These are phyloP conservation scores for Siphamia tubifer DNA, from an alignment of 2,113 vertebrate genomes.

Conservation along the genomic window DNA sequence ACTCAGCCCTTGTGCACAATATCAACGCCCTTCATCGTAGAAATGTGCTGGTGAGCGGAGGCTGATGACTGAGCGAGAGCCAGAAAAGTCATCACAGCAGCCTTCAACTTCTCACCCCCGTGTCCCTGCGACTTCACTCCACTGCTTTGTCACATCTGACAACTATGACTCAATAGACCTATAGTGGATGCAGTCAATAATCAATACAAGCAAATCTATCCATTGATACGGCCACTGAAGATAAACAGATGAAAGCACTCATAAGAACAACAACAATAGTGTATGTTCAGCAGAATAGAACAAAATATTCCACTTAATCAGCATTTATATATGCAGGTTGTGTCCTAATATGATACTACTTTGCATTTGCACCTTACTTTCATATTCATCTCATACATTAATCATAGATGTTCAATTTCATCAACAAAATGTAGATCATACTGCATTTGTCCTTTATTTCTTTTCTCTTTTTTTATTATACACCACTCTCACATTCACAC, in stretches of 20 bases:
- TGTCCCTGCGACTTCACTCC: conserved; percentile 30
- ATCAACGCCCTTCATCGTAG: conserved; percentile 41
- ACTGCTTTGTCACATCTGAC: conserved; percentile 38
- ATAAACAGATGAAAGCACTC: background rate
- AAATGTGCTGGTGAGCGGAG: conserved; percentile 31
- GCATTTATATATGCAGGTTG: background rate
- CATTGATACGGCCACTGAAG: background rate
- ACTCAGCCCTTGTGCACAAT: conserved; percentile 28
- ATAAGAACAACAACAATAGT: background rate
- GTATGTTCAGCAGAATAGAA: background rate
- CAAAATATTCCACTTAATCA: background rate
- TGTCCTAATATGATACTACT: background rate
- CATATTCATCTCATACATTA: conserved; percentile 32
- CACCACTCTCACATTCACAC: no score
- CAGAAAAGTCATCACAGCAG: conserved; percentile 48
- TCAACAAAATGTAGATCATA: background rate
- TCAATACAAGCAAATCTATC: background rate
- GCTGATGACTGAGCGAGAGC: conserved; percentile 50
- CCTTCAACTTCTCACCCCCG: conserved; percentile 63
- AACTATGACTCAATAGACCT: background rate
- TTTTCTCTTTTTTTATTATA: background rate
- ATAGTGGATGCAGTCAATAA: no score
- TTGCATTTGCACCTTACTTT: conserved; percentile 22
- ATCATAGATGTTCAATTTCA: background rate
- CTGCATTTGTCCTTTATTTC: background rate